phyloP scores from a whole-genome alignment of 2,113 vertebrate species.

The Dipodomys stephensi region DNA sequence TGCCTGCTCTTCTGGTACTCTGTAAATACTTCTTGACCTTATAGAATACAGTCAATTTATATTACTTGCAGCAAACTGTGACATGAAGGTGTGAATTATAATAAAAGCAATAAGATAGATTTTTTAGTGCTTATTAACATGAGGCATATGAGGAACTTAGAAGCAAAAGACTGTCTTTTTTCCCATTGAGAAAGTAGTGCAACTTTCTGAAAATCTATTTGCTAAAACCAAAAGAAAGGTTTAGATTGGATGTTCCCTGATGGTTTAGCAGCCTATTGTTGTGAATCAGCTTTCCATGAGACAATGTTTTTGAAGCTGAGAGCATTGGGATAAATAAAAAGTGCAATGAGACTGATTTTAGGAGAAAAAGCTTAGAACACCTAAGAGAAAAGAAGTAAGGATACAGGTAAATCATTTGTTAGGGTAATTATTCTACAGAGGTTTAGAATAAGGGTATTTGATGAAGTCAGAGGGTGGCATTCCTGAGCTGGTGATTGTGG shows the following conservation, averaged over 20 bases:
- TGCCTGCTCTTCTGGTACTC: background rate
- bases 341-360: background rate
- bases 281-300: background rate
- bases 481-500: background rate
- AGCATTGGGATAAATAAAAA: background rate
- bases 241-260: background rate
- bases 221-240: background rate
- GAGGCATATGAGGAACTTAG: background rate
- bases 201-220: background rate
- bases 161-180: background rate
- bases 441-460: background rate
- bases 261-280: background rate
- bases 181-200: background rate
- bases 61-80: background rate
- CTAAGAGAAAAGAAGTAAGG: background rate
- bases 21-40: constrained; percentile 26
- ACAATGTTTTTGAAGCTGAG: background rate
- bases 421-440: background rate
- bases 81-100: background rate
- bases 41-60: background rate
- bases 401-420: background rate
- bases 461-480: background rate
- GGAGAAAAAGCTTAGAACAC: background rate
- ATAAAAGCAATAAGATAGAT: background rate
- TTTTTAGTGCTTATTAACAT: background rate